These are phyloP conservation scores for Stratiomys singularior DNA, from an alignment of 2,888 invertebrate species.

Conservation along the genomic window DNA sequence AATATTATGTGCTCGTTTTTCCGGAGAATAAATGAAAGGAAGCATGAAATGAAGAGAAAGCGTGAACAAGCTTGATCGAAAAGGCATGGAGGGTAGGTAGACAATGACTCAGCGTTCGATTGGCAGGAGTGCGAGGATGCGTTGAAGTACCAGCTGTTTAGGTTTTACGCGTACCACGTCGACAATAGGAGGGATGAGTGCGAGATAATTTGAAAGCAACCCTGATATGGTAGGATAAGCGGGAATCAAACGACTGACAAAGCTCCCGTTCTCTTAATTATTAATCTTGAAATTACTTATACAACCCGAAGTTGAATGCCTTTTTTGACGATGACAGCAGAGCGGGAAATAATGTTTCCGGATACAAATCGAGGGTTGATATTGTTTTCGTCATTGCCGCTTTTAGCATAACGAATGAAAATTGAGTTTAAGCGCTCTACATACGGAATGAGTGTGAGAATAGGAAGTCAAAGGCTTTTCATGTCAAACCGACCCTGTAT, in stretches of 20 bases:
- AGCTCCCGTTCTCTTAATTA: constrained; percentile 45
- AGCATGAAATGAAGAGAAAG: constrained; percentile 25
- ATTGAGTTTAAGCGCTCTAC: constrained; percentile 31
- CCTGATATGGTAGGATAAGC: constrained; percentile 42
- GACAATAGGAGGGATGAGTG: background rate
- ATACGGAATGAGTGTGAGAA: background rate
- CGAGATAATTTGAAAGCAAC: constrained; percentile 39
- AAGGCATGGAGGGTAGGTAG: background rate
- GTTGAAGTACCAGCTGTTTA: constrained; percentile 10
- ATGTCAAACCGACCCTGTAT: background rate
- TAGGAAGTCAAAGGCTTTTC: background rate
- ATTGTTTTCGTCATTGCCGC: constrained; percentile 11
- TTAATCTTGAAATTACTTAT: constrained; percentile 49
- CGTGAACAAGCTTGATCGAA: constrained; percentile 1
- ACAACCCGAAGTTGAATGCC: constrained; percentile 40
- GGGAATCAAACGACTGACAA: constrained; percentile 47
- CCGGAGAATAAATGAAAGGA: constrained; percentile 27
- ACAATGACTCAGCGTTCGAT: constrained; percentile 1
- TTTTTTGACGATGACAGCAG: constrained; percentile 23
- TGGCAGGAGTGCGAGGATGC: background rate
- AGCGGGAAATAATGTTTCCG: constrained; percentile 26
- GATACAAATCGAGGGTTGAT: constrained; percentile 42
- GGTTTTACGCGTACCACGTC: background rate
- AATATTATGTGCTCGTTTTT: constrained; percentile 49
- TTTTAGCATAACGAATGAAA: constrained; percentile 24